A percentile compares a stretch with the other conserved stretches of the same genome.
Conservation (phyloP, 2,113 vertebrate species). For the Trematocara variabile region DNA sequence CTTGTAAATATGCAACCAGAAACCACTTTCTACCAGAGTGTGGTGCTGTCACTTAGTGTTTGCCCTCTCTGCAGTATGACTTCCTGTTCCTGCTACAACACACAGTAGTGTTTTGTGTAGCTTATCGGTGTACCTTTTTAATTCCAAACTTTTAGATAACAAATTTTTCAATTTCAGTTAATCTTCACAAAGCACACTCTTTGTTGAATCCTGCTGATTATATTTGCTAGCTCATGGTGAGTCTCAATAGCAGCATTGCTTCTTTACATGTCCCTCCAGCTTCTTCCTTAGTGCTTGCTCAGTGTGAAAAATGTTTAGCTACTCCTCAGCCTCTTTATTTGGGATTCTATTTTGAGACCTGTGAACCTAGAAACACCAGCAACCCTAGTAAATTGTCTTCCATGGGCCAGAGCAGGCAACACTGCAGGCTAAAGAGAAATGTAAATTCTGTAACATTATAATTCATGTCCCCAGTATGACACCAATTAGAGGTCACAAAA, state of each 20-base stretch:
- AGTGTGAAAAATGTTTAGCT: neutral
- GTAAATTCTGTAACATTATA: neutral
- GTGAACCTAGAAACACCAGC: neutral
- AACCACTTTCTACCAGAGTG: neutral
- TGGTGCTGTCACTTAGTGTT: neutral
- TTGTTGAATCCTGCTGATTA: neutral
- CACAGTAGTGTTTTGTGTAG: neutral
- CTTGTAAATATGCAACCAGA: neutral
- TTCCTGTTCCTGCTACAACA: neutral
- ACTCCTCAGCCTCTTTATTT: neutral
- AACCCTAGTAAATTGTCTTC: neutral
- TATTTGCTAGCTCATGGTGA: neutral
- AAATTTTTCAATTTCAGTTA: neutral
- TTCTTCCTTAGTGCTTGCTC: neutral
- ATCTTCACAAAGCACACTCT: neutral
- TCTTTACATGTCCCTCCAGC: neutral
- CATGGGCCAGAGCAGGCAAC: neutral
- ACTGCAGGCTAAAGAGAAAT: neutral
- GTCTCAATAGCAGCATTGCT: neutral
- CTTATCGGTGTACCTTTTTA: neutral
- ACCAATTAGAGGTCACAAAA: neutral
- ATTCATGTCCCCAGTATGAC: neutral
- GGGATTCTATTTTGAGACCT: neutral
- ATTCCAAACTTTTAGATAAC: neutral
- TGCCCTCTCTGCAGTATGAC: neutral